Evolutionary conservation across 2,888 invertebrate genomes (phyloP), one percentile per base, ranked within the genome.

Genomic region (Drosophila anomelani): DNA sequence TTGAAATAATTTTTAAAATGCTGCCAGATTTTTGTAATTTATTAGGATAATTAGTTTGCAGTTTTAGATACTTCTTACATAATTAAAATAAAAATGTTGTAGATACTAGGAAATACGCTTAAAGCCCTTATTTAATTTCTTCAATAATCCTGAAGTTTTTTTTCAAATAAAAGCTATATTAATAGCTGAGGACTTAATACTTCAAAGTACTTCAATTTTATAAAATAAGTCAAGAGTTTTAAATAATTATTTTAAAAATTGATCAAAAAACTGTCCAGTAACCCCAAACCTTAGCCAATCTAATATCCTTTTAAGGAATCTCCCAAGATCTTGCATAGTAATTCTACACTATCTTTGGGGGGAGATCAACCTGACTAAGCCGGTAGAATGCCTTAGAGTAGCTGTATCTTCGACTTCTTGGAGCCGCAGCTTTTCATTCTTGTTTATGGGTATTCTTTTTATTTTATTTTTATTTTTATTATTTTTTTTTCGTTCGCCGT

Each of bases 341-440:
- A 51, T 9, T 34, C 34, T 34, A 23, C 15, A 34, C 20, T 47
- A 54, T 49, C 12, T 57, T 13, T 15, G 9, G 34, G 29, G 17
- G 38, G 20, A 15, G 23, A 54, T 55, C 20, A 39, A 29, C 20
- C 38, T 20, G 20, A 39, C 36, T 13, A 15, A 13, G 34, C 51
- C 34, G 34, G 29, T 8, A 20, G 20, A 29, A 9, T n/a, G 10
- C 17, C 20, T 47, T 49, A 68, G 68, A 23, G 68, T 68, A 56
- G 15, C 36, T 70, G 26, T 20, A 49, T 41, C 41, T 70, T 56
- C 68, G 68, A 43, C 68, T 68, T 70, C 29, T 26, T 46, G 13
- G 34, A 15, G n/a, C 26, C 26, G 9, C 20, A 36, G 41, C 71
- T 70, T 68, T 68, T 68, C 57, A 70, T 56, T 68, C 70, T 70